Base-by-base conservation (phyloP, 2,113 vertebrate genomes). In the Cololabis saira region DNA sequence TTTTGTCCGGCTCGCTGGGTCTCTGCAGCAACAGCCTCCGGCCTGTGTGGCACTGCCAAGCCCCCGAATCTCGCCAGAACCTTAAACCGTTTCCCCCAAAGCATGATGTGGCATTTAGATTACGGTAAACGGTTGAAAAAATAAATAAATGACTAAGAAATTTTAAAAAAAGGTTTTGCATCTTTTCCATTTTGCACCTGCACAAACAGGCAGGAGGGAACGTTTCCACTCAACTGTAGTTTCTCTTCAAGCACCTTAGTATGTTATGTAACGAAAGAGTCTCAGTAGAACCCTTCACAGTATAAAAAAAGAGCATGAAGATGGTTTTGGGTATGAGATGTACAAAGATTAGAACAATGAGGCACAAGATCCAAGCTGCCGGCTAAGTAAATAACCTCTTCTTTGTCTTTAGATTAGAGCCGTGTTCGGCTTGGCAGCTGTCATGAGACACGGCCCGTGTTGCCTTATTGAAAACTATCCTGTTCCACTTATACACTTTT, bases 1-100 rank as follows among this genome's bases (percentile, higher is more conserved):
- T 53, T 78, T 74, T 64, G 59, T 70, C 16, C 51, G 11, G n/a
- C 64, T 76, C 27, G 3, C 16, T 49, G 18, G 55, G 47, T 53
- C 44, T 70, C n/a, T 59, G 2, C 7, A 15, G 15, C 40, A 56
- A 50, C 15, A 18, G 12, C 60, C 51, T 40, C 19, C n/a, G 54
- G 47, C 2, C 0, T 40, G 21, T 51, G 10, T 11, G 11, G 18
- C 43, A n/a, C 19, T 42, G 42, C 19, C 57, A 71, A 59, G 14
- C 12, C 13, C n/a, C 1, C 51, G 56, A 37, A 21, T 9, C 4
- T 12, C 52, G 22, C 14, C 40, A 47, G 22, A 60, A 50, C 3
- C 49, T 55, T 11, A 49, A 68, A 58, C 42, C 53, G 27, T 17
- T 21, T 50, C 42, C 58, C 58, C 50, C 13, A 14, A 65, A 18